phyloP scores from a whole-genome alignment of 2,888 invertebrate species.

The Mallateleia sp. region DNA sequence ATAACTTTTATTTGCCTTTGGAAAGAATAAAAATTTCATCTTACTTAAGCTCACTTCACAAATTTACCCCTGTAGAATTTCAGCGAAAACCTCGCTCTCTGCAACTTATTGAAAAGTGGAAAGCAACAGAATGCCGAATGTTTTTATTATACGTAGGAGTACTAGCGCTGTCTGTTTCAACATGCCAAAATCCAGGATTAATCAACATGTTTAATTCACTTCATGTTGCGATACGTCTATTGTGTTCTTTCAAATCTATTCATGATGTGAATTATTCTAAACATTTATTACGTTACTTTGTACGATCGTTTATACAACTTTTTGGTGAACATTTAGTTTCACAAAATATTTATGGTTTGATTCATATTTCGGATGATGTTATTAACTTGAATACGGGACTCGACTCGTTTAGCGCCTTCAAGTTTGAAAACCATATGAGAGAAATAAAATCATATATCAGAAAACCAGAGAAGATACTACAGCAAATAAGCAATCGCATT shows the following conservation, averaged over 20 bases:
- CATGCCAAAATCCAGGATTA: not conserved
- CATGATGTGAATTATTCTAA: constrained; percentile 39
- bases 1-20: not conserved
- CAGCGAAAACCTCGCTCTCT: constrained; percentile 41
- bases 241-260: not conserved
- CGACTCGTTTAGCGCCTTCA: constrained; percentile 58
- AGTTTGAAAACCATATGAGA: constrained; percentile 60
- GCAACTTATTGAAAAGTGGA: constrained; percentile 35
- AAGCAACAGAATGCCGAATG: constrained; percentile 61
- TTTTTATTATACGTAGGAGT: constrained; percentile 55
- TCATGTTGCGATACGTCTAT: constrained; percentile 46
- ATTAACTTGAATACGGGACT: constrained; percentile 20
- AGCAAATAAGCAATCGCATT: constrained; percentile 33
- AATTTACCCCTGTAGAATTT: constrained; percentile 49
- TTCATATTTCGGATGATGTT: constrained; percentile 54
- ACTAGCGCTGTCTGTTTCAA: constrained; percentile 29
- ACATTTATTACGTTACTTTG: constrained; percentile 37
- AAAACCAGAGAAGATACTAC: constrained; percentile 51
- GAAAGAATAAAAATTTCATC: not conserved
- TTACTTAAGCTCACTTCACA: constrained; percentile 10
- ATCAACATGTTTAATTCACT: constrained; percentile 36
- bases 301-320: constrained; percentile 2
- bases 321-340: constrained; percentile 60
- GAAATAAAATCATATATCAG: constrained; percentile 38
- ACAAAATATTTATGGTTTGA: constrained; percentile 52